Conservation (phyloP, 2,888 invertebrate genomes). For the Eugnorisma glareosa region DNA sequence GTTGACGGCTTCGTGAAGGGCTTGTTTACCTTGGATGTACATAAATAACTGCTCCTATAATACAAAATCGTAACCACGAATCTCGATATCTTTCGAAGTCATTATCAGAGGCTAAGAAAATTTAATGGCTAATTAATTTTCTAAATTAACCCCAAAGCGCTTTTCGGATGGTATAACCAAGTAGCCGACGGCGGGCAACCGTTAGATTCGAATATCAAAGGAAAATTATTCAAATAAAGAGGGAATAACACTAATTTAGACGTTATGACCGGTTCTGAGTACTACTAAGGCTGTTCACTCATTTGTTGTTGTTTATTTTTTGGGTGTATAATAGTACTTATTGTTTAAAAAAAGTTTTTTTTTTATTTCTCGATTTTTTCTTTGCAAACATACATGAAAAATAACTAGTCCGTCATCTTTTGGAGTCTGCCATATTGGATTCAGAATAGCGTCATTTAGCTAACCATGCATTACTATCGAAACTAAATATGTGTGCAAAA, state of each 20-base stretch:
- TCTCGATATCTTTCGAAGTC: conserved; percentile 1
- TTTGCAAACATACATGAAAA: background rate
- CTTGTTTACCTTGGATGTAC: too few relatives aligned
- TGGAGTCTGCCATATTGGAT: too few relatives aligned
- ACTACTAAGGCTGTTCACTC: background rate
- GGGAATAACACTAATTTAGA: conserved; percentile 13
- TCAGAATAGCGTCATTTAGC: too few relatives aligned
- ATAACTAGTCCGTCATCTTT: background rate
- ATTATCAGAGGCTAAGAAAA: conserved; percentile 8
- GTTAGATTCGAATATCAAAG: conserved; percentile 48
- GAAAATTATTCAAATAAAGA: conserved; percentile 31
- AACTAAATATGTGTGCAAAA: too few relatives aligned
- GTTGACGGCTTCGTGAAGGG: too few relatives aligned
- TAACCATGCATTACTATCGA: too few relatives aligned
- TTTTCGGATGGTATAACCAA: background rate
- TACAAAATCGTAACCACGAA: conserved; percentile 9
- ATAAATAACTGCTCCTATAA: background rate
- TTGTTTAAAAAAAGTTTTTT: too few relatives aligned
- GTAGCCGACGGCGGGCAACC: conserved; percentile 25
- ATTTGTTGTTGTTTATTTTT: background rate
- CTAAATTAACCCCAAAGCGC: background rate
- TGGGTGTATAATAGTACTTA: background rate
- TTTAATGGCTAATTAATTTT: too few relatives aligned
- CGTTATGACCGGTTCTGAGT: background rate
- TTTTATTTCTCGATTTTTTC: background rate